These are phyloP conservation scores for Thalpophila matura DNA, from an alignment of 2,888 invertebrate genomes.

Conservation along the genomic window DNA sequence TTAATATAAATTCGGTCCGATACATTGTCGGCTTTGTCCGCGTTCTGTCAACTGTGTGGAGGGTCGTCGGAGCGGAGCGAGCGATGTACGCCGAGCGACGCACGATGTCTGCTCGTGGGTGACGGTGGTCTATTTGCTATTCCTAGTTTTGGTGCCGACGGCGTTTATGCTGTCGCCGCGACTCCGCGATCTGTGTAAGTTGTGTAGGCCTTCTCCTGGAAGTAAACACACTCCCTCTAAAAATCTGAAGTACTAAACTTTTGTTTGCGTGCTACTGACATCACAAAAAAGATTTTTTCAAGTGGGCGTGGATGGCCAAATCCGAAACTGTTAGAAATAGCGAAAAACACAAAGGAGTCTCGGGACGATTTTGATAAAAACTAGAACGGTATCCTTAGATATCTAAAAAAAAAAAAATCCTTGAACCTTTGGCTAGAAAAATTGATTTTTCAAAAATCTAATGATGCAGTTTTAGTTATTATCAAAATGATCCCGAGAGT, in stretches of 20 bases:
- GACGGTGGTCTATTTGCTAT: constrained; percentile 82
- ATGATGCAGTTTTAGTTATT: no score
- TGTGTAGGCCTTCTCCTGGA: constrained; percentile 92
- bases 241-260: constrained; percentile 3
- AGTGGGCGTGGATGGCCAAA: no score
- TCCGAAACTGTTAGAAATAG: no score
- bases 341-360: no score
- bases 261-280: neutral
- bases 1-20: constrained; percentile 81
- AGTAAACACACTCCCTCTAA: constrained; percentile 67
- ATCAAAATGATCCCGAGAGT: no score
- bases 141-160: constrained; percentile 91
- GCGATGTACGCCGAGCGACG: constrained; percentile 62
- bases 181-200: constrained; percentile 94
- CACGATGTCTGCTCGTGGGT: no score
- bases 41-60: constrained; percentile 56
- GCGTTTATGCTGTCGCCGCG: constrained; percentile 95
- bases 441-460: no score
- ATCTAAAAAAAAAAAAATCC: no score
- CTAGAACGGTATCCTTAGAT: no score
- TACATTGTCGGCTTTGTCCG: constrained; percentile 71
- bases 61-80: constrained; percentile 61
- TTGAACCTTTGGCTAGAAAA: no score
- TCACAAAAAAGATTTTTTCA: no score
- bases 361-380: no score